phyloP scores from a whole-genome alignment of 2,113 vertebrate species.

The Hypomesus transpacificus region DNA sequence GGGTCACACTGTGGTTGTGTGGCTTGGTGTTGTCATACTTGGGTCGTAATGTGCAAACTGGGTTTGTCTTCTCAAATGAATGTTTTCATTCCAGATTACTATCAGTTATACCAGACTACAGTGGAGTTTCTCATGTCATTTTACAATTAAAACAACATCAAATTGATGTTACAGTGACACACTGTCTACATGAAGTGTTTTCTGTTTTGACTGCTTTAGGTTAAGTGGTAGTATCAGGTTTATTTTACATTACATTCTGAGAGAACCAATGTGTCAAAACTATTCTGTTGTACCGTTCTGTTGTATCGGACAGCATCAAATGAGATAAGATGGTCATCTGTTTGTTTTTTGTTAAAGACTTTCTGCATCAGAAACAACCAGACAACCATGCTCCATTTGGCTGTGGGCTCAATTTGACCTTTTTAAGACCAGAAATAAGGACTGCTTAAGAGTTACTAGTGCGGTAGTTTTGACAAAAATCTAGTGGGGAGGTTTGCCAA shows the following conservation, averaged over 20 bases:
- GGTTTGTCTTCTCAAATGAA: slow-evolving; percentile 9
- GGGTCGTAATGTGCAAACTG: slow-evolving; percentile 11
- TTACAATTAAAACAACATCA: not conserved
- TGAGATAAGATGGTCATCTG: not conserved
- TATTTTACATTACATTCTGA: not conserved
- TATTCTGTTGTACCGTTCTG: not conserved
- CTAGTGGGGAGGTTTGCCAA: slow-evolving; percentile 45
- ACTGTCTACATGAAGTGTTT: not conserved
- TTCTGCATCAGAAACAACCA: not conserved
- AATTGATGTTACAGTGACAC: not conserved
- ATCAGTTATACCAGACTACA: not conserved
- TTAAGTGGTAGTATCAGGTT: not conserved
- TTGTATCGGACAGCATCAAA: not conserved
- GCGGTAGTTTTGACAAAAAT: slow-evolving; percentile 1
- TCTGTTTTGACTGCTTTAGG: not conserved
- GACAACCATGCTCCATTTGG: slow-evolving; percentile 33
- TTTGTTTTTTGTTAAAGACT: not conserved
- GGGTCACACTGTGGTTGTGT: slow-evolving; percentile 15
- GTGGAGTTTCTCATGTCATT: not conserved
- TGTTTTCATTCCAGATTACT: slow-evolving; percentile 7
- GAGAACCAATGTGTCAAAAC: not conserved
- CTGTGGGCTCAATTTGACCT: slow-evolving; percentile 10
- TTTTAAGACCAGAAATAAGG: slow-evolving; percentile 26
- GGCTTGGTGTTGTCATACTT: slow-evolving; percentile 19
- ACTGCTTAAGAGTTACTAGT: slow-evolving; percentile 38